Evolutionary conservation across 2,888 invertebrate species (phyloP).

Genomic region (Malachius bipustulatus): DNA sequence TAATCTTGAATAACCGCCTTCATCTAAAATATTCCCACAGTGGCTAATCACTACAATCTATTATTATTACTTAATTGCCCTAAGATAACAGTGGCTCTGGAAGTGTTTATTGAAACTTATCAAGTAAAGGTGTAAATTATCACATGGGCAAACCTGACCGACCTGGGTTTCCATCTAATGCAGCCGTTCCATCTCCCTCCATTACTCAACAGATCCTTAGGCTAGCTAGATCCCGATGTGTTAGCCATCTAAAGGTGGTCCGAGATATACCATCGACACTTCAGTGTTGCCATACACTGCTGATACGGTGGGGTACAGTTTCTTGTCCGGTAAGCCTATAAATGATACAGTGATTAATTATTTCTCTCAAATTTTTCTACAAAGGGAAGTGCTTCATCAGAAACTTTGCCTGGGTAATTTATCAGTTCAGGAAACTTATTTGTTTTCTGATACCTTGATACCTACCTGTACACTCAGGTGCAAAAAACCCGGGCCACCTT

Average conservation of each 20-base stretch:
- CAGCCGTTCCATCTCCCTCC: slow-evolving; percentile 21
- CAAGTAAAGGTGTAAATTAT: slow-evolving; percentile 24
- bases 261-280: slow-evolving; percentile 97
- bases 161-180: slow-evolving; percentile 26
- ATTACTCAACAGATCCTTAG: too few species aligned
- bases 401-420: neutral
- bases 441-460: too few species aligned
- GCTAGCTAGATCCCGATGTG: slow-evolving; percentile 21
- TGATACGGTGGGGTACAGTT: slow-evolving; percentile 89
- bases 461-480: too few species aligned
- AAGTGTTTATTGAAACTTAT: neutral
- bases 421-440: too few species aligned
- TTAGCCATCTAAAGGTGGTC: slow-evolving; percentile 93
- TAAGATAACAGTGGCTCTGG: neutral
- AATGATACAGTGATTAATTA: too few species aligned
- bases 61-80: too few species aligned
- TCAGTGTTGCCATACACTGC: slow-evolving; percentile 99
- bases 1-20: too few species aligned
- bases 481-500: too few species aligned
- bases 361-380: too few species aligned
- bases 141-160: slow-evolving; percentile 38
- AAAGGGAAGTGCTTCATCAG: slow-evolving; percentile 8
- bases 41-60: too few species aligned
- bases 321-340: slow-evolving; percentile 81
- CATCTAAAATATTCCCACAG: too few species aligned